Base-by-base conservation (phyloP, 2,888 invertebrate genomes). In the Ischnus inquisitorius region DNA sequence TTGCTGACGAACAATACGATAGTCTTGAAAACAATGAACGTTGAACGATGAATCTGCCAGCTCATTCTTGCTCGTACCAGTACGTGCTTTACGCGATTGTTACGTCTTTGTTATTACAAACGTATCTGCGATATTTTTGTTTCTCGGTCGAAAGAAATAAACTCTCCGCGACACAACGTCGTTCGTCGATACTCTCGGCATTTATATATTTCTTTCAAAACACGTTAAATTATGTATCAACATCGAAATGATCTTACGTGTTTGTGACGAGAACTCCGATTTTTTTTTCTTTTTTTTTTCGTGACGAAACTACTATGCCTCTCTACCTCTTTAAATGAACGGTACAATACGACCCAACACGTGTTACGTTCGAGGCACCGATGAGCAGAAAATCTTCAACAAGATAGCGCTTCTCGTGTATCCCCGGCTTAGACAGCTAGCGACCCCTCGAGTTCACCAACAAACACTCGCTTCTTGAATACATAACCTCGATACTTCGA, bases 61-160 rank as follows among this genome's bases (percentile, higher is more conserved):
- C 90, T 91, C 92, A 92, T 91, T 91, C 90, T 87, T 86, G 86
- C 34, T 86, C 84, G 87, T 89, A 88, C 88, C 88, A 88, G 86
- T 87, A 88, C 85, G 88, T 88, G 89, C 87, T 88, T 88, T 85
- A 84, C 87, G 82, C 87, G 87, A 87, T 74, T 78, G 64, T 48
- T 81, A 80, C 71, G 64, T 62, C 22, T 67, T 39, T 57, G 54
- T 41, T 39, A 34, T 34, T 48, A 46, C 28, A 16, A 57, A 41
- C 60, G 19, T 57, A 62, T 75, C 54, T 76, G n/a, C 79, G 48
- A 41, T 39, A 25, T 28, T 60, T 57, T 54, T 22, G 51, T 46
- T 19, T 60, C 60, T 64, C 71, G 51, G 12, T 10, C 28, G 54
- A 41, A 43, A 12, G 19, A 41, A 43, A n/a, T n/a, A n/a, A 76